Percentiles rank a stretch among this genome's conserved stretches.
Conservation (phyloP, 2,888 invertebrate species). For the Diadegma fenestrale region DNA sequence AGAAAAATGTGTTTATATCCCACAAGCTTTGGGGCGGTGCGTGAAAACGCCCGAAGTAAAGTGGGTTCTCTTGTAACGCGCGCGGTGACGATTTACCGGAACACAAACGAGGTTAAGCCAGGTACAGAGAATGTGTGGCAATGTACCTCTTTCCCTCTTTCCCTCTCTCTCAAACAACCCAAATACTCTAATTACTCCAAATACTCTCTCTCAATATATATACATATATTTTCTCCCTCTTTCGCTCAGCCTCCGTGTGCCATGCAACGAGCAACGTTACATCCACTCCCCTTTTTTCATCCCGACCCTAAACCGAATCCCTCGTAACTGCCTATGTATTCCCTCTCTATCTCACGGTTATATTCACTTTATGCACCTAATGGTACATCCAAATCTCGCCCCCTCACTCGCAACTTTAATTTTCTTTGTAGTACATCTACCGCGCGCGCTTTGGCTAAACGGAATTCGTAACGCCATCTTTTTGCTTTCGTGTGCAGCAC, state of each 20-base stretch:
- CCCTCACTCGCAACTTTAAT: constrained; percentile 2
- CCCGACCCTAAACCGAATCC: background rate
- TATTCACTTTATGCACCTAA: constrained; percentile 72
- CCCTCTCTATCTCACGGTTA: constrained; percentile 53
- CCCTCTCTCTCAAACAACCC: constrained; percentile 21
- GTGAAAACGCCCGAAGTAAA: constrained; percentile 64
- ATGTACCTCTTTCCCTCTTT: constrained; percentile 34
- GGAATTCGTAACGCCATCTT: background rate
- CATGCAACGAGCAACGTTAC: background rate
- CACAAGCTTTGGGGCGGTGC: constrained; percentile 33
- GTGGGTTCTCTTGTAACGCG: constrained; percentile 73
- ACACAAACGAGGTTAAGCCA: constrained; percentile 51
- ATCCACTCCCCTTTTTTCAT: constrained; percentile 1
- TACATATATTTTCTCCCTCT: background rate
- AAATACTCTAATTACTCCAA: too few species aligned
- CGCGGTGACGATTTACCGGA: constrained; percentile 63
- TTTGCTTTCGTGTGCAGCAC: background rate
- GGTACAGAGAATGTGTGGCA: constrained; percentile 31
- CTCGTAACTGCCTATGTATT: constrained; percentile 64
- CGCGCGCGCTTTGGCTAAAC: constrained; percentile 14
- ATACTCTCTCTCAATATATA: constrained; percentile 51
- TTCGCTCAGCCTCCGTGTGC: constrained; percentile 6
- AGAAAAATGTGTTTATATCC: constrained; percentile 48
- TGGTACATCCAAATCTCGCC: constrained; percentile 49
- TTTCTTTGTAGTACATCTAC: background rate